Percentiles rank a stretch among this genome's conserved stretches.
These are phyloP conservation scores for Alectoris magna DNA, from an alignment of 2,797 vertebrate genomes.

Conservation along the genomic window DNA sequence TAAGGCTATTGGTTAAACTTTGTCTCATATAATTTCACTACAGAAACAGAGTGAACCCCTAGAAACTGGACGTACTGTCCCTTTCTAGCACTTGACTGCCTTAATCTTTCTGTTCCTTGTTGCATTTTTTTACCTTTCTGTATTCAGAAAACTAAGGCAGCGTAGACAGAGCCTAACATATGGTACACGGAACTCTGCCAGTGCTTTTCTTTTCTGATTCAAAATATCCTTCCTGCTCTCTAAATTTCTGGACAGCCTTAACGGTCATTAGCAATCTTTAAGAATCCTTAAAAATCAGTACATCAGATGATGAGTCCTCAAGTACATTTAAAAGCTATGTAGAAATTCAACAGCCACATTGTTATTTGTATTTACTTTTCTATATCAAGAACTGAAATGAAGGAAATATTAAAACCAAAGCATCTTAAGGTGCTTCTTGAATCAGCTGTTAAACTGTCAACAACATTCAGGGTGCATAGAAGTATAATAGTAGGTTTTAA, in stretches of 20 bases:
- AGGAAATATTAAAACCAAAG: background rate
- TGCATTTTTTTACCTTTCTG: background rate
- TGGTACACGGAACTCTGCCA: background rate
- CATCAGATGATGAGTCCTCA: background rate
- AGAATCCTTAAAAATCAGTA: background rate
- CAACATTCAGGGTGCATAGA: background rate
- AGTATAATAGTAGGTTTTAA: background rate
- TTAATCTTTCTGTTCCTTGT: background rate
- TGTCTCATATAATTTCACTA: background rate
- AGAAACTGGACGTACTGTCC: background rate
- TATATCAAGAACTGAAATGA: background rate
- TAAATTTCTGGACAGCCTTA: constrained; percentile 28
- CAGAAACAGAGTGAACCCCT: background rate
- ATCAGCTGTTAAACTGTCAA: background rate
- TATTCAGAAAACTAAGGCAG: background rate
- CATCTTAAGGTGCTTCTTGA: background rate
- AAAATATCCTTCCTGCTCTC: constrained; percentile 26
- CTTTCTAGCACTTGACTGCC: background rate
- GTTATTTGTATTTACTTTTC: background rate
- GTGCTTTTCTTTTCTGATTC: background rate
- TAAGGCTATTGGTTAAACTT: background rate
- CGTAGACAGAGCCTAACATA: background rate
- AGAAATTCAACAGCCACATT: background rate
- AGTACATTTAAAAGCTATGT: background rate
- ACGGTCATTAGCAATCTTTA: background rate